Evolutionary conservation across 1,140 invertebrate genomes (phyloP).

Genomic region (Paramacrobiotus metropolitanus): DNA sequence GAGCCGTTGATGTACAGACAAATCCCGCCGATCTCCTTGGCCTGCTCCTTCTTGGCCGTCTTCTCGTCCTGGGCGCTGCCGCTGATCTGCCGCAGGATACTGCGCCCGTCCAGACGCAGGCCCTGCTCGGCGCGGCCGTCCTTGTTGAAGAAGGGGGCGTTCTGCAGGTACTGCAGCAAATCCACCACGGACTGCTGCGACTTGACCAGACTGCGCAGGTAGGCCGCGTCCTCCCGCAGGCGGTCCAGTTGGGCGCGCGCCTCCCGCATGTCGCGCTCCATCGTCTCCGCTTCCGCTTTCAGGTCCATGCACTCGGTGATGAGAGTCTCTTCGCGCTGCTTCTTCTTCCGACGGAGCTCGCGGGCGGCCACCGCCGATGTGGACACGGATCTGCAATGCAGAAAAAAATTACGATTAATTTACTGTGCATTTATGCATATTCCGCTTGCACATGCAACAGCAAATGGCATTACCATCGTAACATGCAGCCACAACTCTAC

Average conservation of each 20-base stretch:
- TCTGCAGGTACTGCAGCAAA: neutral
- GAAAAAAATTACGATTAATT: too few relatives aligned
- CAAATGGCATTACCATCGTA: too few relatives aligned
- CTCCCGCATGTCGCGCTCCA: neutral
- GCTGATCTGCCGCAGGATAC: neutral
- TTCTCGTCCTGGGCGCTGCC: neutral
- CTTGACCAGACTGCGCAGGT: neutral
- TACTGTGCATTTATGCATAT: too few relatives aligned
- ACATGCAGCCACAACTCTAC: too few relatives aligned
- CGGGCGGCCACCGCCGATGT: neutral
- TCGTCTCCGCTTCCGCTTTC: neutral
- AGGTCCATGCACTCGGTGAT: neutral
- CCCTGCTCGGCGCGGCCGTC: too few relatives aligned
- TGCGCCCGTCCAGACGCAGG: neutral
- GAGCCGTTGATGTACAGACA: neutral
- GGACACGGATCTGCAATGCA: too few relatives aligned
- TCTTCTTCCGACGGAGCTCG: slow-evolving; percentile 3
- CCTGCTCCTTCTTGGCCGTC: neutral
- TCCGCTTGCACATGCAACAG: too few relatives aligned
- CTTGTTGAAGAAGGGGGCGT: neutral
- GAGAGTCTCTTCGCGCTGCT: neutral
- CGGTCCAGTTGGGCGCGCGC: neutral
- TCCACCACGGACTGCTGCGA: neutral
- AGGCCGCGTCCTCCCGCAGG: neutral
- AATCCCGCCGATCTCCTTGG: neutral